A percentile compares a stretch with the other conserved stretches of the same genome.
These are phyloP conservation scores for Odontomyia ornata DNA, from an alignment of 2,888 invertebrate genomes.

Conservation along the genomic window DNA sequence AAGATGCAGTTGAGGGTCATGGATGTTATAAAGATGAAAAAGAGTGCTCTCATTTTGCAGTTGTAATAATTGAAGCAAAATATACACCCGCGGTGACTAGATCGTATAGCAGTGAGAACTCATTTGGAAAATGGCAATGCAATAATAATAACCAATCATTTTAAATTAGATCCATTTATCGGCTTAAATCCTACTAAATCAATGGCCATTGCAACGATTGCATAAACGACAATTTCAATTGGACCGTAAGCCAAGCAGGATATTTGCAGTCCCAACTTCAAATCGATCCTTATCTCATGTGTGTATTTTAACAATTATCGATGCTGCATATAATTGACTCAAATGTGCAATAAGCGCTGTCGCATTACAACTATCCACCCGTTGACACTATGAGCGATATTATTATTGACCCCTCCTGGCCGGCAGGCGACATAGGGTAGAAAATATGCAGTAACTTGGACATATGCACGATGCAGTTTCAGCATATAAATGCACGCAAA, in stretches of 20 bases:
- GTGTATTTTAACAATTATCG: slow-evolving; percentile 42
- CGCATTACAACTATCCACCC: slow-evolving; percentile 36
- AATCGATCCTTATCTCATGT: slow-evolving; percentile 31
- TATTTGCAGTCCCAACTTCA: neutral
- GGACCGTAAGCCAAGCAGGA: neutral
- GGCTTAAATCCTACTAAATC: neutral
- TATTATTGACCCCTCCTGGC: slow-evolving; percentile 13
- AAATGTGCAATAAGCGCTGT: slow-evolving; percentile 41
- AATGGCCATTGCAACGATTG: neutral
- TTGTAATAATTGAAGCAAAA: too few species aligned
- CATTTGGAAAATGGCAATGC: too few species aligned
- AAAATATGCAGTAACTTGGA: slow-evolving; percentile 3
- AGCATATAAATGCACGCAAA: slow-evolving; percentile 15
- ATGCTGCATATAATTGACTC: slow-evolving; percentile 27
- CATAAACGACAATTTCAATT: neutral
- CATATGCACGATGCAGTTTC: neutral
- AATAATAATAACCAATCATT: neutral
- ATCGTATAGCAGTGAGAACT: too few species aligned
- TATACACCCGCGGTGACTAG: too few species aligned
- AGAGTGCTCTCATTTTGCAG: neutral
- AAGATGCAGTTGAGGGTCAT: neutral
- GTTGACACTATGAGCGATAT: slow-evolving; percentile 24
- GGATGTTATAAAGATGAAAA: neutral
- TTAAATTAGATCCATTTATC: slow-evolving; percentile 7
- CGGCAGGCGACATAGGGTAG: neutral